Evolutionary conservation across 2,888 invertebrate species (phyloP), one percentile per base, ranked within the genome.

Genomic region (Ophonus ardosiacus): DNA sequence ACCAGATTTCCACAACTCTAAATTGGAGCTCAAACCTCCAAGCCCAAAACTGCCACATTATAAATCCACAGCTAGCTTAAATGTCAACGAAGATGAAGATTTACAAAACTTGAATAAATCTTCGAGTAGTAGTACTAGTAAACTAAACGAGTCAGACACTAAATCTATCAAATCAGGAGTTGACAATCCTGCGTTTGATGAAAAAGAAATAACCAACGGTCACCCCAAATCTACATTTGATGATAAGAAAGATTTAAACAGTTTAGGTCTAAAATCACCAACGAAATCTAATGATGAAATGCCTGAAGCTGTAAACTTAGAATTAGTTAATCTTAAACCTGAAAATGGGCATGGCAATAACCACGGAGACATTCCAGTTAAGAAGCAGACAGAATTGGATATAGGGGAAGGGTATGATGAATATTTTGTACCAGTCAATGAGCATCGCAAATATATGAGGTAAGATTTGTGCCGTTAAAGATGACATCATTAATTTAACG

Each of bases 401-500:
- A 92, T 94, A 21, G 93, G 93, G 51, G 95, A 95, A 90, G 95
- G 95, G 5, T 96, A 96, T 90, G 96, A 96, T 89, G 96, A 96
- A 89, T 96, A 96, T 91, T 96, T 96, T 90, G 96, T 97, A 86
- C 96, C 96, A 40, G 96, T 97, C 87, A 96, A 97, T 90, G 96
- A 96, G 89, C 96, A 96, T 91, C 94, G 95, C 90, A 97, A 97
- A 92, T 96, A 95, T 90, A 96, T 96, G 93, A 96, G 96, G 96
- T 96, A 90, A 68, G 43, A 6, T 10, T 24, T 24, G 6, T 31
- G 31, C 31, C 31, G 31, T 51, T 8, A 51, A 51, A 13, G 8
- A 51, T 51, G 43, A 51, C 13, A 13, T 51, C 43, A 51, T 51
- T 13, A 8, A 13, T 13, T 51, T 51, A 13, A 51, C 13, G 43